Percentiles rank a stretch among this genome's conserved stretches.
Evolutionary conservation across 2,888 invertebrate genomes (phyloP).

Genomic region (Campopleginae sp.): DNA sequence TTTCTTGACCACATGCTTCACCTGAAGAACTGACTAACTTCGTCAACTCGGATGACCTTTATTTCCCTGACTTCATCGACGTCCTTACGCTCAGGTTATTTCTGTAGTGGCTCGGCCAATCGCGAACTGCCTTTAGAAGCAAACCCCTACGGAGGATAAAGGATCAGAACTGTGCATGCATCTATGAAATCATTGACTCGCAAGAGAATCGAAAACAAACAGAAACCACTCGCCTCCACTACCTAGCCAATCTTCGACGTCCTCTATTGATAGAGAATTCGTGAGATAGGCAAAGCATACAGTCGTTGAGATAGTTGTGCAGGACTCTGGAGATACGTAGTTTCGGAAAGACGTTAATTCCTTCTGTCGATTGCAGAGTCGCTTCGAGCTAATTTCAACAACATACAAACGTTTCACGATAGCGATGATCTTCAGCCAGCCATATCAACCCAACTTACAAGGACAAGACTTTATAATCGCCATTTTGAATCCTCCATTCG

Average conservation of each 20-base stretch:
- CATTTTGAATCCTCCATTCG: not conserved
- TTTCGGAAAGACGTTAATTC: conserved; percentile 29
- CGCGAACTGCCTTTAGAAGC: not conserved
- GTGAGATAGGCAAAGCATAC: conserved; percentile 27
- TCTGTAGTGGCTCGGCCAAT: not conserved
- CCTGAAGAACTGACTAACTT: not conserved
- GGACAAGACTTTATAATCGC: not conserved
- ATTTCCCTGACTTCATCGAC: not conserved
- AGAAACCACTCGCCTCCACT: conserved; percentile 28
- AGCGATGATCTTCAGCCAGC: not conserved
- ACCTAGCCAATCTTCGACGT: conserved; percentile 16
- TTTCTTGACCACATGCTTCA: not conserved
- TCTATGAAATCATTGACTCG: conserved; percentile 45
- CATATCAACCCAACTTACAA: conserved; percentile 1
- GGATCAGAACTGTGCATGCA: conserved; percentile 10
- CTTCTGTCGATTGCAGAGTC: conserved; percentile 4
- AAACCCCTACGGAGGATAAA: not conserved
- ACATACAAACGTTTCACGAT: conserved; percentile 25
- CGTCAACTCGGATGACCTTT: not conserved
- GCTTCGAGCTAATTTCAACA: conserved; percentile 24
- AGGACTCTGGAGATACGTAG: conserved; percentile 30
- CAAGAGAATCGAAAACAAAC: conserved; percentile 41
- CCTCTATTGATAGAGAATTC: conserved; percentile 22
- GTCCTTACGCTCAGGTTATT: not conserved
- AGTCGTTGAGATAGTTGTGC: conserved; percentile 45